Evolutionary conservation across 2,113 vertebrate genomes (phyloP), one percentile per base, ranked within the genome.

Genomic region (Pseudonaja textilis): DNA sequence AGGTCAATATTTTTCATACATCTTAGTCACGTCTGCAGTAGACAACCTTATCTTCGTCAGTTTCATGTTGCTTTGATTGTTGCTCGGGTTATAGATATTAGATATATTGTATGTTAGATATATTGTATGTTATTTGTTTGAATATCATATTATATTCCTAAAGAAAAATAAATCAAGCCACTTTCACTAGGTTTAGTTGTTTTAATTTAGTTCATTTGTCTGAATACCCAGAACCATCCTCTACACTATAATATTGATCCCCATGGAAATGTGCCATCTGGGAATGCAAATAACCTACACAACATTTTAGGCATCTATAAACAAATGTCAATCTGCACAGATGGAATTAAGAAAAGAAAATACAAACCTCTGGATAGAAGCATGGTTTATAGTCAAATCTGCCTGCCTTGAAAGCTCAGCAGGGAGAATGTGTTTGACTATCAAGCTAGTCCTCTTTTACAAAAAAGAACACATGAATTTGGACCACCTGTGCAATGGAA

Each of bases 341-440:
- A 96, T 97, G 96, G 97, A 97, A 97, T 98, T 96, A 97, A 97
- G 96, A 95, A 94, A 94, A 94, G 96, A 97, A 97, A 97, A 97
- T 95, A 97, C 95, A 97, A 98, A 97, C 91, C 91, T 96, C 85
- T 96, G 89, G 74, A 0, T 55, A 95, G 95, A 96, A 96, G 88
- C 59, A 93, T 96, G 93, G 97, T 97, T 97, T 96, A 96, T 94
- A 97, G 94, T 96, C 94, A 97, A 96, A 97, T 96, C 96, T 91
- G 96, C 90, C 90, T 96, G 94, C 92, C 92, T 93, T 96, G 95
- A 97, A 97, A 96, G 42, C 90, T 85, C 92, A 95, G 93, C 95
- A 95, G 94, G 92, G 85, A 94, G 69, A 96, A 91, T 55, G 81
- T n/a, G 55, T 61, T 96, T 94, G 94, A 96, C 96, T 97, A 94